Evolutionary conservation across 2,888 invertebrate species (phyloP).

Genomic region (Lithophane semibrunnea): DNA sequence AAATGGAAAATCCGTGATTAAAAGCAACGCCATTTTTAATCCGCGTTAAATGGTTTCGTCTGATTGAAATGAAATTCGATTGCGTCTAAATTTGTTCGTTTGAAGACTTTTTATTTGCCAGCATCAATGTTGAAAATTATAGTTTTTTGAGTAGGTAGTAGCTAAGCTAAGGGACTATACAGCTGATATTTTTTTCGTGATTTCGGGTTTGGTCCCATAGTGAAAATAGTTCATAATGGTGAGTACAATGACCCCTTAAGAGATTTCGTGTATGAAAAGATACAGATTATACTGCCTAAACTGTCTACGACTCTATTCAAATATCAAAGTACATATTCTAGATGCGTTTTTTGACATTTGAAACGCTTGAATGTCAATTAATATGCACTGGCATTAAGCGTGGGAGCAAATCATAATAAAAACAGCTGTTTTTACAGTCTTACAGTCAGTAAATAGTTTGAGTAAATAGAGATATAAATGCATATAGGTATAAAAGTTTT

Average conservation of each 20-base stretch:
- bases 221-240: too few species aligned
- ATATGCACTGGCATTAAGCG: not conserved
- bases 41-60: slow-evolving; percentile 1
- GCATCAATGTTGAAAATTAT: not conserved
- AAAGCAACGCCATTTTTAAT: slow-evolving; percentile 12
- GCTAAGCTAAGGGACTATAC: too few species aligned
- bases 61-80: slow-evolving; percentile 11
- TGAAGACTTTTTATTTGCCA: not conserved
- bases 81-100: not conserved
- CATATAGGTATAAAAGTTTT: not conserved
- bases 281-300: too few species aligned
- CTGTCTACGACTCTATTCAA: not conserved
- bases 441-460: not conserved
- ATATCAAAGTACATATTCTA: not conserved
- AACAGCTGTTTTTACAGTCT: slow-evolving; percentile 13
- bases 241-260: too few species aligned
- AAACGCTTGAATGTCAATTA: not conserved
- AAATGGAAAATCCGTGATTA: slow-evolving; percentile 13
- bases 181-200: too few species aligned
- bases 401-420: slow-evolving; percentile 12
- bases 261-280: too few species aligned
- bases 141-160: not conserved
- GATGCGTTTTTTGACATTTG: not conserved
- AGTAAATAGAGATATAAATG: slow-evolving; percentile 6
- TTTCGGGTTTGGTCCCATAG: too few species aligned